Base-by-base conservation (phyloP, 2,888 invertebrate genomes). In the Labia minor region DNA sequence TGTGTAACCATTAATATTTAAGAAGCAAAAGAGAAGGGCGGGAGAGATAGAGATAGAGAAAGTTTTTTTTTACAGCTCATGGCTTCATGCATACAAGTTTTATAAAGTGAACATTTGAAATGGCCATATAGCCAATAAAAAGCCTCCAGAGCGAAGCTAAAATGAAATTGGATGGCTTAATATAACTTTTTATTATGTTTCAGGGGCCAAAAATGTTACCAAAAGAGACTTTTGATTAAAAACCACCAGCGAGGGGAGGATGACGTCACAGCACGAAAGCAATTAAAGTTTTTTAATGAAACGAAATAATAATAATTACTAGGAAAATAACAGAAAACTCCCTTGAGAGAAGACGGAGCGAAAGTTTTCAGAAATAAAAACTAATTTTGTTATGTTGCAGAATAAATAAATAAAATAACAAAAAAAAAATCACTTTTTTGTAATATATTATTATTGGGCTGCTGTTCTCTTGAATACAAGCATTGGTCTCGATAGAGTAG, bases 81-180 rank as follows among this genome's bases (percentile, higher is more conserved):
- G 49, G 49, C 49, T 49, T 49, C 49, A 49, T 49, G 49, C 49
- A 49, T 49, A 49, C 49, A 49, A 49, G 49, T 49, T 49, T 49
- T 49, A 49, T 49, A 49, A 49, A 49, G 49, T 49, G 49, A 49
- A 49, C 49, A 49, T 49, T 49, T 49, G 49, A 49, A 49, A 49
- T 49, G 49, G 49, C 49, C 49, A 49, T 49, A 49, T 49, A 49
- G 49, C 49, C 49, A 49, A 49, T 49, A 49, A 49, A 49, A 49
- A 49, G 49, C 49, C 49, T 49, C 49, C 49, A 49, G 49, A 49
- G 49, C 49, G 49, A 16, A 49, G 49, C 49, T 49, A 49, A 49
- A 49, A 49, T 49, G 49, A 49, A 49, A 49, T 49, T 49, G 49
- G 49, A 49, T 49, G 49, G 49, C 49, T 49, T 49, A 49, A 49